A percentile compares a stretch with the other conserved stretches of the same genome.
Conservation (phyloP, 2,888 invertebrate species). For the Papilio elwesi region DNA sequence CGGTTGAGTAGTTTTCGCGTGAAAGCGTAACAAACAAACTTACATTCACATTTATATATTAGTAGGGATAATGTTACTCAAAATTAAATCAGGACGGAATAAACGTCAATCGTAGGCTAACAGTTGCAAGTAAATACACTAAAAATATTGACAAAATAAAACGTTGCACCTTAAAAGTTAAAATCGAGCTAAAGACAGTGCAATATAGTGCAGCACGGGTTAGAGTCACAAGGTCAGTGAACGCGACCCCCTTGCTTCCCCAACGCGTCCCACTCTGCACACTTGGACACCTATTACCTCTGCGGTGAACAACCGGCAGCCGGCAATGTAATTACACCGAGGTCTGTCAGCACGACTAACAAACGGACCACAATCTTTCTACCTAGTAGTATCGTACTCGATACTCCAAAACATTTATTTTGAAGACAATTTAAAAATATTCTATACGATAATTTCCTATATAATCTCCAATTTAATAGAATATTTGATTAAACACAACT, state of each 20-base stretch:
- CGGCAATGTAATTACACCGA: constrained; percentile 19
- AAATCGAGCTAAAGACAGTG: neutral
- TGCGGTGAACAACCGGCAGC: constrained; percentile 8
- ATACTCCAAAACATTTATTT: neutral
- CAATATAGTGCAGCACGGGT: neutral
- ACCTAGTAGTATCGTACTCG: neutral
- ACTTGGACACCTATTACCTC: constrained; percentile 1
- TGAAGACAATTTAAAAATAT: neutral
- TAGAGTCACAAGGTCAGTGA: constrained; percentile 1
- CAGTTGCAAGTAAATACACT: too few species aligned
- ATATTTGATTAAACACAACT: too few species aligned
- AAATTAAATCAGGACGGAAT: too few species aligned
- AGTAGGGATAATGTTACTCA: too few species aligned
- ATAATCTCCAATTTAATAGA: too few species aligned
- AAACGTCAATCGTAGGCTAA: too few species aligned
- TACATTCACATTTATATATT: too few species aligned
- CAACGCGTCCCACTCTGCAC: neutral
- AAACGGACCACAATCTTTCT: neutral
- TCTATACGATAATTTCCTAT: too few species aligned
- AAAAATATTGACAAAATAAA: too few species aligned
- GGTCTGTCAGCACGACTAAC: constrained; percentile 31
- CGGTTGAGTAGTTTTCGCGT: too few species aligned
- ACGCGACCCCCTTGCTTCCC: neutral
- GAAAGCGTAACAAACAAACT: too few species aligned
- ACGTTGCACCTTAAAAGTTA: too few species aligned